Conservation (phyloP, 1,140 invertebrate genomes). For the Anadara kagoshimensis region DNA sequence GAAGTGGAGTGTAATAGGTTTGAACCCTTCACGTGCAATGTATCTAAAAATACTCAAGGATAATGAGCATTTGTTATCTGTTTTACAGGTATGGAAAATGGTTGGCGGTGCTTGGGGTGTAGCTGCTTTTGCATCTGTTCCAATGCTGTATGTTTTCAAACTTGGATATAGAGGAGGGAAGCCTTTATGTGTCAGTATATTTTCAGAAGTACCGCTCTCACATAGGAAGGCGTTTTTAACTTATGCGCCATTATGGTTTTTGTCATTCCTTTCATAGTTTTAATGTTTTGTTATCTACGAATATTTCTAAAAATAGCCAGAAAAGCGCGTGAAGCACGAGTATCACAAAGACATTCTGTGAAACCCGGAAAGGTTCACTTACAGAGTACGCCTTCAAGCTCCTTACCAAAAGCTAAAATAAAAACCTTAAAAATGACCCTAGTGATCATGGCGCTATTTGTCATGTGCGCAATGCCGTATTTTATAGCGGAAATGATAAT, state of each 20-base stretch:
- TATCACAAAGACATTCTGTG: conserved; percentile 33
- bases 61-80: too few species aligned
- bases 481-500: conserved; percentile 72
- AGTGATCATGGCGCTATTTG: conserved; percentile 70
- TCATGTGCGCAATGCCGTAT: conserved; percentile 70
- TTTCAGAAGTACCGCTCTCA: conserved; percentile 50
- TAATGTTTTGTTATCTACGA: conserved; percentile 65
- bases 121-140: conserved; percentile 57
- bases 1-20: too few species aligned
- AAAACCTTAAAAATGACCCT: conserved; percentile 74
- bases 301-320: conserved; percentile 69
- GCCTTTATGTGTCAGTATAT: conserved; percentile 64
- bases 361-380: conserved; percentile 62
- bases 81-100: conserved; percentile 68
- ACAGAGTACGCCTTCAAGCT: conserved; percentile 65
- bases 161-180: conserved; percentile 40
- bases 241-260: conserved; percentile 64
- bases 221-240: conserved; percentile 69
- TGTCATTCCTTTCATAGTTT: conserved; percentile 64
- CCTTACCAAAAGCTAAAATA: conserved; percentile 71
- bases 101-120: conserved; percentile 61
- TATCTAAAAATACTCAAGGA: too few species aligned
- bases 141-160: conserved; percentile 66
- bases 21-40: too few species aligned
- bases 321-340: conserved; percentile 58